Base-by-base conservation (phyloP, 2,888 invertebrate genomes). In the Diarsia brunnea region DNA sequence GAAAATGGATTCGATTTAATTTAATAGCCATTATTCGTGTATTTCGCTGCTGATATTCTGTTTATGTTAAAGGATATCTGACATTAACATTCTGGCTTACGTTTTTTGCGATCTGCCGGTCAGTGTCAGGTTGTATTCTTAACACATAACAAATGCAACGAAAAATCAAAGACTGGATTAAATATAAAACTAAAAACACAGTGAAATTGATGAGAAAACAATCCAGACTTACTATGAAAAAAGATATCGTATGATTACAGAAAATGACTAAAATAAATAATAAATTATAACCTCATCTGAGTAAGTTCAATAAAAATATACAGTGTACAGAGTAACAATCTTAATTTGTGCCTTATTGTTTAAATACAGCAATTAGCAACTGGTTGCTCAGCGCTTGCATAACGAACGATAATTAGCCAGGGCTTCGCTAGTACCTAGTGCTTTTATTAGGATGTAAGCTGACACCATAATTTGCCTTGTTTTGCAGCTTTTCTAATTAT, bases 261-360 rank as follows among this genome's bases (percentile, higher is more conserved):
- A 75, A 85, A 78, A 81, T 71, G 69, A 73, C 55, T 53, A 64
- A 75, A 75, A 70, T 82, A 71, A 84, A 79, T 84, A 84, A 79
- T 79, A 71, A 75, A 86, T 81, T 70, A 72, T 53, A 75, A 73
- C 79, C 78, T 75, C 74, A 73, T 77, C 66, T 71, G 49, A 65
- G 77, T 69, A 53, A 31, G 60, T 73, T 53, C 70, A 84, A 86
- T 68, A 76, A 78, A 78, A 79, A 84, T 84, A 27, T 27, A 84
- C 64, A 31, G 2, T n/a, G 64, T 55, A 45, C 45, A 45, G 19
- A 63, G 74, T 58, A 75, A 67, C 65, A 78, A 72, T 72, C 75
- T 68, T 67, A 77, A 82, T 64, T 64, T 72, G 49, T 70, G 76
- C 24, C 43, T 75, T 75, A 80, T 83, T 80, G 58, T 74, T 38